Base-by-base conservation (phyloP, 2,888 invertebrate species). In the Zaprionus obscuricornis region DNA sequence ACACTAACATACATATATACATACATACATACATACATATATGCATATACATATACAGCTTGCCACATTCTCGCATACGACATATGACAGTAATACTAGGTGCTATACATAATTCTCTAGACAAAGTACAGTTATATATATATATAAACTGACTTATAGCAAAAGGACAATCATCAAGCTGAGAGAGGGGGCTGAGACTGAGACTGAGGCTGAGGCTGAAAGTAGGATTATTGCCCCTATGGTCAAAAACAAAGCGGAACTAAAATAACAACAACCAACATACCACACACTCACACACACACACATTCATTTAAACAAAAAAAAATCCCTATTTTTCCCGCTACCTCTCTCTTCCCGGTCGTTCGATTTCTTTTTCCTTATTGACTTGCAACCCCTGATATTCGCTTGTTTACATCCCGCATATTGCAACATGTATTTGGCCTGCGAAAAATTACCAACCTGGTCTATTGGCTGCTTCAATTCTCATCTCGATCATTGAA, bases 191-290 rank as follows among this genome's bases (percentile, higher is more conserved):
- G n/a, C n/a, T n/a, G n/a, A n/a, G n/a, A n/a, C n/a, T n/a, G n/a
- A n/a, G n/a, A n/a, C n/a, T n/a, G n/a, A n/a, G n/a, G n/a, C n/a
- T n/a, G n/a, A n/a, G n/a, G n/a, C n/a, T n/a, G 46, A 45, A 46
- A 36, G 24, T 71, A 59, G 71, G 59, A 65, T 47, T n/a, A n/a
- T 65, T 45, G 59, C 67, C 67, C 67, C 66, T 71, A 68, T 67
- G 10, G 17, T 3, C 26, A 10, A 7, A 22, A 22, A 22, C 8
- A 10, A 6, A 6, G 10, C 33, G 20, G n/a, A n/a, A 11, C 4
- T 13, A 10, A 17, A 36, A 13, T 11, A 50, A 43, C 36, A 40
- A 34, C 22, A 24, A 20, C 18, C 8, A 31, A 43, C 13, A 10
- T 43, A 17, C 18, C 10, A 24, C 14, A 54, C n/a, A n/a, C n/a